phyloP scores from a whole-genome alignment of 2,113 vertebrate genomes.

The Oostethus manadensis region DNA sequence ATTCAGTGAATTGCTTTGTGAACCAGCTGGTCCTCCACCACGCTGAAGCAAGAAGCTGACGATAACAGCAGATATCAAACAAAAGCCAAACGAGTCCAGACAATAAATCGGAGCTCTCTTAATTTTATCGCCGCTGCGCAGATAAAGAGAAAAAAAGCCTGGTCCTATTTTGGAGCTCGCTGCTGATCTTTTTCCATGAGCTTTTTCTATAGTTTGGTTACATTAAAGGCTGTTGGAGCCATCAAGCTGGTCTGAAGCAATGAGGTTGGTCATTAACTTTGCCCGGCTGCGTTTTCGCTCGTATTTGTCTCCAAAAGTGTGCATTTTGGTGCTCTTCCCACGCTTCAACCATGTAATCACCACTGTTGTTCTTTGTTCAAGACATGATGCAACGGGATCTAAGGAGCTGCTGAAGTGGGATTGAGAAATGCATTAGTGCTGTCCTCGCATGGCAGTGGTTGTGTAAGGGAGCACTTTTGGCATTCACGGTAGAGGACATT shows the following conservation, averaged over 20 bases:
- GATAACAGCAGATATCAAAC: conserved; percentile 39
- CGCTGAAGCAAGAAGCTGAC: conserved; percentile 19
- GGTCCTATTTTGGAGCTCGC: conserved; percentile 30
- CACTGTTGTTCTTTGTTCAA: conserved; percentile 27
- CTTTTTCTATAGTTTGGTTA: conserved; percentile 20
- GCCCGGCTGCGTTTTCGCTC: conserved; percentile 3
- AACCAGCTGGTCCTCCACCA: conserved; percentile 26
- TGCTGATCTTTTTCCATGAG: conserved; percentile 45
- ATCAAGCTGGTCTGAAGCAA: conserved; percentile 46
- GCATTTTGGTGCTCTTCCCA: conserved; percentile 10
- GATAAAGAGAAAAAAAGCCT: conserved; percentile 5
- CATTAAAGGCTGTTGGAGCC: conserved; percentile 46
- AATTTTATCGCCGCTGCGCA: conserved; percentile 13
- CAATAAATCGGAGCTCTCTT: conserved; percentile 20
- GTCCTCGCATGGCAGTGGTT: conserved; percentile 7
- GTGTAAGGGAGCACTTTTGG: conserved; percentile 4
- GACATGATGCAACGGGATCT: conserved; percentile 24
- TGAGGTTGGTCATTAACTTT: conserved; percentile 53
- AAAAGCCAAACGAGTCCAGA: conserved; percentile 10
- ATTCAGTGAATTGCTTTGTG: conserved; percentile 7
- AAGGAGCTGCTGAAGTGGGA: conserved; percentile 17
- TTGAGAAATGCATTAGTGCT: conserved; percentile 6
- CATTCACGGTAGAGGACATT: neutral
- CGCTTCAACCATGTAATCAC: conserved; percentile 31
- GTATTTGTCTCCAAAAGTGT: conserved; percentile 21